A percentile compares a stretch with the other conserved stretches of the same genome.
phyloP scores from a whole-genome alignment of 2,113 vertebrate species.

The Panthera tigris region DNA sequence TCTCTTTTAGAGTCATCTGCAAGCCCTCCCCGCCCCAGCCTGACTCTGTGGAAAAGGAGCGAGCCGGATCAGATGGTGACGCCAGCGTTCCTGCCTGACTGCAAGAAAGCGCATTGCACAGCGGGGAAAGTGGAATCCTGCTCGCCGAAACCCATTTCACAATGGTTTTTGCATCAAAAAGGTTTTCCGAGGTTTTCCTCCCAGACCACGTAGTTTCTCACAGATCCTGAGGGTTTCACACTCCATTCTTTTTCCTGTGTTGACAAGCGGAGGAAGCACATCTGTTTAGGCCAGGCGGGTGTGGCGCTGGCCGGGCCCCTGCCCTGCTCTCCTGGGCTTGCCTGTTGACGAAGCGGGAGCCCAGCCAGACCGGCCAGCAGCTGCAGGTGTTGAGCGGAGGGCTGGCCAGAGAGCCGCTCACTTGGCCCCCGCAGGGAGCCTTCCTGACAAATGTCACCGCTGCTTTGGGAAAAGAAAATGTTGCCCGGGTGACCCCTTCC shows the following conservation, averaged over 20 bases:
- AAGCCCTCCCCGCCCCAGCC: neutral
- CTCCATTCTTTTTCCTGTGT: neutral
- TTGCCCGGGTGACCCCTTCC: neutral
- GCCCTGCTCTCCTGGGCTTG: fast-evolving
- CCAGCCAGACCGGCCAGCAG: neutral
- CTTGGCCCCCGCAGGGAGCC: neutral
- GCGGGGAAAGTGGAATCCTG: neutral
- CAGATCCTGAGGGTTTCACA: neutral
- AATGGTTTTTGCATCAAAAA: neutral
- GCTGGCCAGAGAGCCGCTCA: neutral
- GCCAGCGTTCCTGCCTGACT: neutral
- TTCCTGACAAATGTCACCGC: fast-evolving
- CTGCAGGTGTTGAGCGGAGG: neutral
- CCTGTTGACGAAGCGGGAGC: neutral
- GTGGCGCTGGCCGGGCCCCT: neutral
- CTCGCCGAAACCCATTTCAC: neutral
- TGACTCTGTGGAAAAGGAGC: neutral
- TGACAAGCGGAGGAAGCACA: neutral
- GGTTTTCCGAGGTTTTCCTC: neutral
- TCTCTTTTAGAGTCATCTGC: neutral
- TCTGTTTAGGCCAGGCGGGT: neutral
- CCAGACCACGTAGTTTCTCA: constrained; percentile 38
- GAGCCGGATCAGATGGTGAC: neutral
- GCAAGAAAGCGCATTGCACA: fast-evolving
- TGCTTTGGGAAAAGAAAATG: neutral